Percentiles rank a stretch among this genome's conserved stretches.
Evolutionary conservation across 2,113 vertebrate species (phyloP).

Genomic region (Dryoscopus gambensis): DNA sequence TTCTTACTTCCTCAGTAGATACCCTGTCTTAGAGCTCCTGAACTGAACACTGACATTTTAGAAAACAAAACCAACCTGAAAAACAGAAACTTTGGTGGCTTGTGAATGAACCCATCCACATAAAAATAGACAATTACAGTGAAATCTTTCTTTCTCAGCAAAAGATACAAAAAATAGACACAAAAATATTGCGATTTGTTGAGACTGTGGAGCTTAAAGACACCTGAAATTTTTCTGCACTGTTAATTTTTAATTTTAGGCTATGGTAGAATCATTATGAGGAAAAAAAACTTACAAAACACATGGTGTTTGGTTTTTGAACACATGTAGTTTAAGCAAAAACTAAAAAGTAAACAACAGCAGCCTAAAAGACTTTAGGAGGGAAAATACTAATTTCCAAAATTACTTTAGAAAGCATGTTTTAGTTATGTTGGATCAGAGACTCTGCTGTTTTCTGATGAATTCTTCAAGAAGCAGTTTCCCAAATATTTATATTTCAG

Average conservation of each 20-base stretch:
- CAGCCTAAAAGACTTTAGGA: not conserved
- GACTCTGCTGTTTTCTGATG: not conserved
- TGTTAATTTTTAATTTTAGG: not conserved
- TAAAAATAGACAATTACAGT: not conserved
- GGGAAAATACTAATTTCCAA: not conserved
- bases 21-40: not conserved
- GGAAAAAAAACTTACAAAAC: not conserved
- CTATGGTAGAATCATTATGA: fast-evolving
- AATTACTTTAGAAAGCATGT: not conserved
- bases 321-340: not conserved
- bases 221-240: not conserved
- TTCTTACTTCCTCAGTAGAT: not conserved
- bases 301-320: fast-evolving
- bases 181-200: not conserved
- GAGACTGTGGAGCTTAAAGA: not conserved
- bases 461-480: not conserved
- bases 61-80: not conserved
- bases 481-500: not conserved
- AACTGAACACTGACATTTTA: not conserved
- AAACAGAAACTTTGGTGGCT: not conserved
- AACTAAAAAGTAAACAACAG: not conserved
- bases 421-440: not conserved
- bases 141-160: not conserved
- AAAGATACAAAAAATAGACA: not conserved
- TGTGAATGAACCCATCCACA: not conserved